Conservation (phyloP, 2,888 invertebrate species). For the Neelides folsomi region DNA sequence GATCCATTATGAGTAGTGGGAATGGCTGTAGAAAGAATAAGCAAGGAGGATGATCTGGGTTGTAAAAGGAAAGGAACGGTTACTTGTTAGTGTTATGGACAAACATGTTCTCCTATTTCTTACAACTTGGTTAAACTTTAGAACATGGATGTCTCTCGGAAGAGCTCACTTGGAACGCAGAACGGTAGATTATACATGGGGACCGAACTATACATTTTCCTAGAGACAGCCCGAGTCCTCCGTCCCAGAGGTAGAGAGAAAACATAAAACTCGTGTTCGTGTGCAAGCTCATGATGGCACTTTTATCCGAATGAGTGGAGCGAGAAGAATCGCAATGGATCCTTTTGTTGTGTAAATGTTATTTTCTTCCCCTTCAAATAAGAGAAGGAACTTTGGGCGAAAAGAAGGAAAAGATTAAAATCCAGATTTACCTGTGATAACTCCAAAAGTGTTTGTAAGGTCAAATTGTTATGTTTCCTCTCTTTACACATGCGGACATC, state of each 20-base stretch:
- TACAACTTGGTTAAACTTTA: too few species aligned
- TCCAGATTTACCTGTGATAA: slow-evolving; percentile 21
- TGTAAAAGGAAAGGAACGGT: slow-evolving; percentile 12
- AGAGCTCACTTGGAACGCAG: too few species aligned
- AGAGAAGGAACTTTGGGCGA: not conserved
- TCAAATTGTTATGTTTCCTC: too few species aligned
- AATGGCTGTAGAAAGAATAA: not conserved
- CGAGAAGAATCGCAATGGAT: slow-evolving; percentile 7
- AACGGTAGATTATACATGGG: too few species aligned
- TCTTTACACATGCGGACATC: too few species aligned
- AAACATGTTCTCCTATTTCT: too few species aligned
- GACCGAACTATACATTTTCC: too few species aligned
- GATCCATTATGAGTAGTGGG: not conserved
- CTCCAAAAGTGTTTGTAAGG: not conserved
- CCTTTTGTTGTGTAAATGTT: slow-evolving; percentile 32
- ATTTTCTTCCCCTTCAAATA: slow-evolving; percentile 17
- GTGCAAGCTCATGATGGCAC: slow-evolving; percentile 7
- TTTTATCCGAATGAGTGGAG: slow-evolving; percentile 2
- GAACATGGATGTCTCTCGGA: too few species aligned
- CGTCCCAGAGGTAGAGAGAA: slow-evolving; percentile 1
- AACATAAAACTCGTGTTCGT: slow-evolving; percentile 11
- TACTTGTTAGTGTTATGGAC: too few species aligned
- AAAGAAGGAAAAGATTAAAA: slow-evolving; percentile 10
- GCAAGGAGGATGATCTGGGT: not conserved
- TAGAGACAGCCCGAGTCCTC: not conserved